Percentiles rank a stretch among this genome's conserved stretches.
These are phyloP conservation scores for Cavia aperea DNA, from an alignment of 2,113 vertebrate genomes.

Conservation along the genomic window DNA sequence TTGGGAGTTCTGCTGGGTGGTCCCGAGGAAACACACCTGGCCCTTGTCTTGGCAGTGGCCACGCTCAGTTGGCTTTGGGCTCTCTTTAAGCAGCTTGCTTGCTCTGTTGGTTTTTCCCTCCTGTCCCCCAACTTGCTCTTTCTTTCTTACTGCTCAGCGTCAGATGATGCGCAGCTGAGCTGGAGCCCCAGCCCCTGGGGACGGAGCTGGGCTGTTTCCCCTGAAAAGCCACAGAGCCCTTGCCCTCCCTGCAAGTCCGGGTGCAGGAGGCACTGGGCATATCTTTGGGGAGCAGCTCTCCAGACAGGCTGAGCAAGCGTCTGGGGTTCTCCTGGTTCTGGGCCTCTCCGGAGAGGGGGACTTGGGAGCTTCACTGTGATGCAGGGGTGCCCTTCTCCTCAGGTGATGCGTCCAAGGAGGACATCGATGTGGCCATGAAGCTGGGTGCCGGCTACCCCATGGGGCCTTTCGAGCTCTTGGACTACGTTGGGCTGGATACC, in stretches of 20 bases:
- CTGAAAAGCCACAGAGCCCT: background rate
- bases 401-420: slow-evolving; percentile 97
- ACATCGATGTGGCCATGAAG: slow-evolving; percentile 96
- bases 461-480: slow-evolving; percentile 95
- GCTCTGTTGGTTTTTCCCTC: background rate
- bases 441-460: slow-evolving; percentile 94
- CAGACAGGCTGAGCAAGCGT: background rate
- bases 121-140: background rate
- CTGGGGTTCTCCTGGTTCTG: background rate
- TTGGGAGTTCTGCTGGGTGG: background rate
- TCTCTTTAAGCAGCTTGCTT: background rate
- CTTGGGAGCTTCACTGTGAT: background rate
- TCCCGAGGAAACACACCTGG: background rate
- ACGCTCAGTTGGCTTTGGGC: background rate
- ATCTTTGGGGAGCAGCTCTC: background rate
- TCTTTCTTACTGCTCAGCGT: background rate
- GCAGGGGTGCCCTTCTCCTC: slow-evolving; percentile 18
- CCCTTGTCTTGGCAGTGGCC: background rate
- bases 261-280: background rate
- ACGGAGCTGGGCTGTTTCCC: background rate
- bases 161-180: background rate
- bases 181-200: background rate
- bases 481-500: slow-evolving; percentile 96
- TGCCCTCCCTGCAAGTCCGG: background rate
- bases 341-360: background rate